A percentile compares a stretch with the other conserved stretches of the same genome.
Conservation (phyloP, 2,797 vertebrate species). For the Halcyon chelicuti region DNA sequence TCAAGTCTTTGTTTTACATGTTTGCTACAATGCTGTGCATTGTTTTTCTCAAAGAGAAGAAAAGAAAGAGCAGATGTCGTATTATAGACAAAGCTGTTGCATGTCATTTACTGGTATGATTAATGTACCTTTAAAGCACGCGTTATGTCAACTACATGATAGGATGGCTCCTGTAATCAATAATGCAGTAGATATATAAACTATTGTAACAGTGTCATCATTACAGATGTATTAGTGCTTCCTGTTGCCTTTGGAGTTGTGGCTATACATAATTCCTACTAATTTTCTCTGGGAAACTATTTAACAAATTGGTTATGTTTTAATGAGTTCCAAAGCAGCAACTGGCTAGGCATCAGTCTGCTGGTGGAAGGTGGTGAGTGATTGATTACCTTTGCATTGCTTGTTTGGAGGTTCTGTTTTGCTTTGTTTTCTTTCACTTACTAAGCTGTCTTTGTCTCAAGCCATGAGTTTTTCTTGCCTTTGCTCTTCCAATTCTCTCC, state of each 20-base stretch:
- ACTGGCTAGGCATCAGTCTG: neutral
- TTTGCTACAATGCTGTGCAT: neutral
- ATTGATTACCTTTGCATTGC: neutral
- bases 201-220: neutral
- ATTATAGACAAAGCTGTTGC: neutral
- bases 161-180: neutral
- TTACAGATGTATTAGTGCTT: neutral
- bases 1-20: neutral
- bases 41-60: neutral
- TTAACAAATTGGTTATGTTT: neutral
- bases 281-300: slow-evolving; percentile 10
- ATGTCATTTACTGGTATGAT: neutral
- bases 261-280: neutral
- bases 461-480: neutral
- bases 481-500: neutral
- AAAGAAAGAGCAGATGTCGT: neutral
- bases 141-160: neutral
- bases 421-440: neutral
- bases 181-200: neutral
- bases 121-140: neutral
- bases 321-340: neutral
- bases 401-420: neutral
- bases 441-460: neutral
- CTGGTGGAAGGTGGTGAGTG: neutral
- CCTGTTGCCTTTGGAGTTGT: neutral